Base-by-base conservation (phyloP, 2,113 vertebrate species). In the Micromys minutus region DNA sequence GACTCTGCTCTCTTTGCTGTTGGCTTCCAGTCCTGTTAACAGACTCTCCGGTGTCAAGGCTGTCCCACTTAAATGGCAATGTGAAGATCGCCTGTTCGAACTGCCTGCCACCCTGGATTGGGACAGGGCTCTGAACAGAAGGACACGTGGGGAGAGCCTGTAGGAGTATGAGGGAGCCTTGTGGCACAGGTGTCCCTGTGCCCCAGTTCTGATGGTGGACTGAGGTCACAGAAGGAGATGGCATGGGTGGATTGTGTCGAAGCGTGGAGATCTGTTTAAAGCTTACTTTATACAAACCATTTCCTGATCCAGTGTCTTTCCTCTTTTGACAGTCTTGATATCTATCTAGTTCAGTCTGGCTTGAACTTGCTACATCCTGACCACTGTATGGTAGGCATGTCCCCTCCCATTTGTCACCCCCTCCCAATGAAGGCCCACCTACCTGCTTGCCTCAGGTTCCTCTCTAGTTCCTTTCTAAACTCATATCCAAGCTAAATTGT, bases 381-480 rank as follows among this genome's bases (percentile, higher is more conserved):
- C 59, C 81, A 36, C 39, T 45, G 81, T 17, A 45, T 5, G 31
- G 16, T 4, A 84, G 80, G 15, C 24, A 31, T 29, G 7, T 21
- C 29, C 29, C 59, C 24, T 36, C 79, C 50, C 22, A 7, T n/a
- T 63, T 67, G 21, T n/a, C 45, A 16, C 57, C 36, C 16, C 15
- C 34, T 55, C 2, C 75, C 69, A 50, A 61, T 1, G 9, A 52
- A 81, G 63, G 29, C 0, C 29, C 22, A 36, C 22, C 89, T 42
- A 45, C 39, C 39, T 26, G 10, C 1, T 10, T 2, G 3, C 8
- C 36, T 17, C 34, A 0, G 0, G 42, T 10, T 59, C 15, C 11
- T 29, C 55, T 59, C 79, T 59, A 59, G 80, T 61, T 7, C 59
- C 59, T 45, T 42, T 31, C 59, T 63, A 26, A 67, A 45, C 26